Evolutionary conservation across 2,113 vertebrate species (phyloP), one percentile per base, ranked within the genome.

Genomic region (Notarius lentiginosus): DNA sequence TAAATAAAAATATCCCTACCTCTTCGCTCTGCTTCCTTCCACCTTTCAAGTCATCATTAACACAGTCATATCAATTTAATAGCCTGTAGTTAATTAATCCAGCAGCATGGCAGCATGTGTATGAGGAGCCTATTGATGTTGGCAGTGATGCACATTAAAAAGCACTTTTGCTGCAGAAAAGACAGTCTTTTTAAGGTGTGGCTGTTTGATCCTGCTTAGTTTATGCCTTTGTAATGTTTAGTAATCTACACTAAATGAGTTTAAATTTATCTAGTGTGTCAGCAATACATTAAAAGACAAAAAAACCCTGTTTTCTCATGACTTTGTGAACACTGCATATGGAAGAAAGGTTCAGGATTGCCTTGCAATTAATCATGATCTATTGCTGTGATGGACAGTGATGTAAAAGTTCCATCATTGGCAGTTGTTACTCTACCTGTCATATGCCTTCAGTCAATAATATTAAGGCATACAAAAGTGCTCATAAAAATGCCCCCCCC

Each of bases 1-100:
- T 24, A 15, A 9, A 34, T 41, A 15, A 3, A 10, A 34, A 56
- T 27, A 34, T 47, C 20, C 58, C 24, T 18, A n/a, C 30, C 34
- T 86, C 30, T 55, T 60, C 49, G 63, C 63, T 84, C 55, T 86
- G 34, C 73, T 66, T 79, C 7, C 30, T 68, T 85, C 30, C 82
- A 70, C 84, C 76, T 81, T 72, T 65, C 20, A 79, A 61, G 72
- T 76, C 84, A 84, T 88, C 86, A 83, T 88, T 89, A 79, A 85
- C 77, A 53, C 56, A 79, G 70, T 56, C 86, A 68, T 83, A 88
- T 90, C 63, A 84, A 68, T 79, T 87, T 86, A 87, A 84, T 82
- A 79, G 79, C 79, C 63, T 85, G 61, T 58, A 85, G 27, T 89
- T 79, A 90, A 90, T 89, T 83, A 87, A 79, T 86, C 82, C 82